A percentile compares a stretch with the other conserved stretches of the same genome.
Conservation (phyloP, 2,797 vertebrate genomes). For the Gila robusta region DNA sequence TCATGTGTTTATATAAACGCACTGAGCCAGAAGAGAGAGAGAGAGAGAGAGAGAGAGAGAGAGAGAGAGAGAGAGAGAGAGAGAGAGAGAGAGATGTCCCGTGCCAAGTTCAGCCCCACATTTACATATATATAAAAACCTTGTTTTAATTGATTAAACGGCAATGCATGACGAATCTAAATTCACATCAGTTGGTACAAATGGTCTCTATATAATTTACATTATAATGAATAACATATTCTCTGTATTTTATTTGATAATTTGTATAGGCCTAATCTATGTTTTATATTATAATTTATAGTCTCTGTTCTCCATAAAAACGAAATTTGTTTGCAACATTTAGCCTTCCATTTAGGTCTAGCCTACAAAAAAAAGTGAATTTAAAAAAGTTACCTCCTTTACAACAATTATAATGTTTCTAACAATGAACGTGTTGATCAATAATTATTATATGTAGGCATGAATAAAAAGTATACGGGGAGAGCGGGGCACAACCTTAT, state of each 20-base stretch:
- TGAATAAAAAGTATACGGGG: no score
- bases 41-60: no score
- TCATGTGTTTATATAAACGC: conserved; percentile 13
- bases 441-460: no score
- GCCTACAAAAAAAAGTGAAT: background rate
- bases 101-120: background rate
- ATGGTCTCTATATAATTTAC: background rate
- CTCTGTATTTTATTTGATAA: background rate
- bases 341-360: no score
- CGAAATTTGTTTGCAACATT: no score
- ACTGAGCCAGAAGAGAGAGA: background rate
- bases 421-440: no score
- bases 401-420: no score
- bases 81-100: background rate
- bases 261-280: background rate
- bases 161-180: background rate
- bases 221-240: background rate
- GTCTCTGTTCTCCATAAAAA: no score
- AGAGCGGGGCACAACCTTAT: no score
- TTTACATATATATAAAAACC: conserved; percentile 1
- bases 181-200: background rate
- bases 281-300: background rate
- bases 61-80: no score
- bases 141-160: background rate
- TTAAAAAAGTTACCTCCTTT: background rate